A percentile compares a stretch with the other conserved stretches of the same genome.
phyloP scores from a whole-genome alignment of 2,113 vertebrate species.

The Todiramphus chloris region DNA sequence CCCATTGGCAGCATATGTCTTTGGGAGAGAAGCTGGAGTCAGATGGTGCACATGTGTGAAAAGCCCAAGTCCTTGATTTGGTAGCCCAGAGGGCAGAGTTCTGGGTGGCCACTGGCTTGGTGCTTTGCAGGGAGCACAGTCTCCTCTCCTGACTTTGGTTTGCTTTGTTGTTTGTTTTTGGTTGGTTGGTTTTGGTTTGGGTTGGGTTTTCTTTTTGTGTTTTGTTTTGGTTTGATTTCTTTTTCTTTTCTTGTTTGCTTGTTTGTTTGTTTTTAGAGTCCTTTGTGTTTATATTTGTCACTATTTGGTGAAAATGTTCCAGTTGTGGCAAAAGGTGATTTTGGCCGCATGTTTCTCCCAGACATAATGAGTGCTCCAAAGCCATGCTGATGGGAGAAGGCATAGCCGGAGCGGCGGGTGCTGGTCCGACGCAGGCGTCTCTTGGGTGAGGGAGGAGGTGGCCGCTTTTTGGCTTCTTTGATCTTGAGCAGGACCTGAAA shows the following conservation, averaged over 20 bases:
- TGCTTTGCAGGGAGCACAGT: background rate
- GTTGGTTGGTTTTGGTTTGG: no score
- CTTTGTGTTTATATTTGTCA: constrained; percentile 41
- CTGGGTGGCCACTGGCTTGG: background rate
- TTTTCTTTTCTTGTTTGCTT: background rate
- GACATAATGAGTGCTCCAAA: constrained; percentile 95
- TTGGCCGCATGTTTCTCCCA: constrained; percentile 78
- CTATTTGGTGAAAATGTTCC: constrained; percentile 39
- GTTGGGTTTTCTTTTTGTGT: background rate
- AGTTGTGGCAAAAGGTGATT: constrained; percentile 20
- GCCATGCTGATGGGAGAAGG: constrained; percentile 92
- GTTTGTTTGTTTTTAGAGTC: background rate
- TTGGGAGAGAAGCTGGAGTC: background rate
- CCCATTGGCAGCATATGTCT: background rate
- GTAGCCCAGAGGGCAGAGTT: background rate
- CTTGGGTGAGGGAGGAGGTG: constrained; percentile 48
- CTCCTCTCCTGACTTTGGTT: constrained; percentile 5
- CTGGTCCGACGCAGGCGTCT: constrained; percentile 64
- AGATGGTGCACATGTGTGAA: background rate
- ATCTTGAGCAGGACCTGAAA: constrained; percentile 82
- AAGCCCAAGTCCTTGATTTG: background rate
- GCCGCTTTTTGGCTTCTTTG: constrained; percentile 74
- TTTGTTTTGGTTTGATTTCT: background rate
- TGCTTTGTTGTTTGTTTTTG: background rate
- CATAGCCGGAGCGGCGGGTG: constrained; percentile 89